Base-by-base conservation (phyloP, 1,140 invertebrate species). In the Pararge aegeria region DNA sequence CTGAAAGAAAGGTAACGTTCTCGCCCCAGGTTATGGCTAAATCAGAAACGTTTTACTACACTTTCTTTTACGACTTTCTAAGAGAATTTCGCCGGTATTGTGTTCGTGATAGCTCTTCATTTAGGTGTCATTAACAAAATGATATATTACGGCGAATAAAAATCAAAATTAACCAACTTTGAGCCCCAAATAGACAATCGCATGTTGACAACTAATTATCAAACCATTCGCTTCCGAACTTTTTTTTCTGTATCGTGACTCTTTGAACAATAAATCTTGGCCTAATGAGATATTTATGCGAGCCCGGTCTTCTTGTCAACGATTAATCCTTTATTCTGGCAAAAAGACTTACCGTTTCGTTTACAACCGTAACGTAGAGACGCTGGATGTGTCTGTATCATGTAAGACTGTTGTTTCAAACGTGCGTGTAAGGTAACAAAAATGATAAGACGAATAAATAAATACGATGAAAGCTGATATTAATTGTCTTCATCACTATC, bases 141-240 rank as follows among this genome's bases (percentile, higher is more conserved):
- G 82, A 88, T 85, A 87, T 85, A 88, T 88, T 78, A 73, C 72
- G 34, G 66, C 52, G 71, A 80, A 84, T 79, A 83, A 85, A 86
- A 83, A 83, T 76, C 51, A 60, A 69, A 86, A 88, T 86, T 83
- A 88, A 84, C 67, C 69, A 70, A 73, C 64, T 64, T 58, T 60
- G 61, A 75, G 70, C 64, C 66, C 69, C 80, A 65, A 82, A 83
- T 82, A 89, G 84, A 86, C 81, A 86, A 83, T 89, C 80, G 86
- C 86, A 89, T 89, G 86, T 74, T 82, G 78, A 73, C 76, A 83
- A 86, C 78, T 89, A 89, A 89, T 89, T 89, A 89, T 87, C 75
- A 78, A 78, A 79, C 61, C 53, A 73, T 77, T 80, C 75, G 63
- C 69, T 83, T 81, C 61, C 54, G 68, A 86, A 78, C 56, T 82